Evolutionary conservation across 2,113 vertebrate genomes (phyloP).

Genomic region (Muscicapa adusta): DNA sequence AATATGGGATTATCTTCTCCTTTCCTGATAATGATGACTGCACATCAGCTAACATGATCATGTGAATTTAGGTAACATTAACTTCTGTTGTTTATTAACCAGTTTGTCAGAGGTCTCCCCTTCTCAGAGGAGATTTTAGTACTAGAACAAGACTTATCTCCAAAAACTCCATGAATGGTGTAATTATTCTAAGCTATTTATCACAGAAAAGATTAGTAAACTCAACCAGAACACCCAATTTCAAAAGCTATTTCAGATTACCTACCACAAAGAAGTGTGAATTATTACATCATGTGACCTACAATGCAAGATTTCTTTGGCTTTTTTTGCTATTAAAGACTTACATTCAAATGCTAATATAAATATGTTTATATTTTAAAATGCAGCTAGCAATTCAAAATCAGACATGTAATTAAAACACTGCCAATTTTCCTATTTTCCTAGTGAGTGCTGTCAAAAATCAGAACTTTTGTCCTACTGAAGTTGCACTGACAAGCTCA

Average conservation of each 20-base stretch:
- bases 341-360: not conserved
- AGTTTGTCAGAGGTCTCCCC: not conserved
- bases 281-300: not conserved
- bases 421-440: not conserved
- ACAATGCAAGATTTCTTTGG: not conserved
- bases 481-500: not conserved
- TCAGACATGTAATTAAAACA: not conserved
- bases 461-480: not conserved
- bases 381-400: slow-evolving; percentile 1
- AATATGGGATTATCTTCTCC: not conserved
- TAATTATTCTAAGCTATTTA: not conserved
- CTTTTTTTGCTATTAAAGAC: slow-evolving; percentile 43
- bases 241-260: not conserved
- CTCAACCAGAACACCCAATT: not conserved
- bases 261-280: not conserved
- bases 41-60: not conserved
- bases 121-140: not conserved
- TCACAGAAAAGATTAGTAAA: not conserved
- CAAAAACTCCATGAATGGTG: not conserved
- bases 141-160: not conserved
- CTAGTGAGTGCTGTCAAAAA: not conserved
- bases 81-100: not conserved
- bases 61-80: not conserved
- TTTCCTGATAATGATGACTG: not conserved
- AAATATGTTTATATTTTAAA: slow-evolving; percentile 34